Evolutionary conservation across 2,113 vertebrate species (phyloP).

Genomic region (Brevimyrus niger): DNA sequence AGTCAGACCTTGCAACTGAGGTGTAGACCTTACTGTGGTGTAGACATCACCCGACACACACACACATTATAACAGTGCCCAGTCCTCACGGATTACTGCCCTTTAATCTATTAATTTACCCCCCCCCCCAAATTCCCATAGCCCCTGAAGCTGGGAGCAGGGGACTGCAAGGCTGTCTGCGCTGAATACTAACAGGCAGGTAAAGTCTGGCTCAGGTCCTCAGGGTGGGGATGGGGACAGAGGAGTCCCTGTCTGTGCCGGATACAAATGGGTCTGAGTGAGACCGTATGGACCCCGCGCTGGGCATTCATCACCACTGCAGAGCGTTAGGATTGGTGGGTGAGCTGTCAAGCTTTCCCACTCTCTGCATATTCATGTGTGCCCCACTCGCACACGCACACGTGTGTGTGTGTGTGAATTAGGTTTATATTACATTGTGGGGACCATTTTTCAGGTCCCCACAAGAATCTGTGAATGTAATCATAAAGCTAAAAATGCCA

Average conservation of each 20-base stretch:
- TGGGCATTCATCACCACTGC: background rate
- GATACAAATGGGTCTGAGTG: background rate
- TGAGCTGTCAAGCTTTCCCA: background rate
- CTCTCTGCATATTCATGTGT: no score
- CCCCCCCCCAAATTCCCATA: background rate
- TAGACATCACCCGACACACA: background rate
- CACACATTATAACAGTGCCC: no score
- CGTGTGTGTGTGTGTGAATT: no score
- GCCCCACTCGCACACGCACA: no score
- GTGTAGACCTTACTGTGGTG: background rate
- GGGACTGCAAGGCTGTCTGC: background rate
- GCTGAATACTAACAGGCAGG: constrained; percentile 17
- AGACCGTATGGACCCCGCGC: background rate
- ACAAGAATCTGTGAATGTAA: no score
- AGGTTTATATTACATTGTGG: no score
- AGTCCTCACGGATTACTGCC: background rate
- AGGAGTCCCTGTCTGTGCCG: background rate
- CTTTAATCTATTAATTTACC: constrained; percentile 1
- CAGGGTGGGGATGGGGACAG: background rate
- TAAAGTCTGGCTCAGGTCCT: background rate
- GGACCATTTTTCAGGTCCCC: no score
- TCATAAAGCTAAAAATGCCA: no score
- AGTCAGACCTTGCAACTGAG: background rate
- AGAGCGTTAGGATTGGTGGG: background rate
- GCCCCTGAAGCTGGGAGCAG: background rate